A percentile compares a stretch with the other conserved stretches of the same genome.
These are phyloP conservation scores for Volucella inflata DNA, from an alignment of 2,888 invertebrate genomes.

Conservation along the genomic window DNA sequence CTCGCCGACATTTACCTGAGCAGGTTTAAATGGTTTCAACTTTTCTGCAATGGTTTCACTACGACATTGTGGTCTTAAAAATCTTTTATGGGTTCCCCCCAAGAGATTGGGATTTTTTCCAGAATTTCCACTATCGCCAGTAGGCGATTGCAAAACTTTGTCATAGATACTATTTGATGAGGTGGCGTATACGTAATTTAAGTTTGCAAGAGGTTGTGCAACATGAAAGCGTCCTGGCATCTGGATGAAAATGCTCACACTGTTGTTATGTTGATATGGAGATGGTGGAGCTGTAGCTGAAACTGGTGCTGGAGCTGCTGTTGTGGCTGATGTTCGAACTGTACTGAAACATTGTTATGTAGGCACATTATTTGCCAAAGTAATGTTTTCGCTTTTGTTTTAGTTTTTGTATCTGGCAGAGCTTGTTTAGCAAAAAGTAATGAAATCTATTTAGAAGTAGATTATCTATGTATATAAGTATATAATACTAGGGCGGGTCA, in stretches of 20 bases:
- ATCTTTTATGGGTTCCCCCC: neutral
- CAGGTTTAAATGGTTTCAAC: neutral
- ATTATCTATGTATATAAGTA: neutral
- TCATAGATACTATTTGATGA: constrained; percentile 4
- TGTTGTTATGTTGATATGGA: neutral
- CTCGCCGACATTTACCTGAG: neutral
- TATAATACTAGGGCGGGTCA: too few species aligned
- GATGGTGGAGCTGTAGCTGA: constrained; percentile 1
- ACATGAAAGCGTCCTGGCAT: neutral
- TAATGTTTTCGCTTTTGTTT: constrained; percentile 16
- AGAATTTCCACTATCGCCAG: too few species aligned
- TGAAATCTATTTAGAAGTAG: neutral
- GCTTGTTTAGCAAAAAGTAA: constrained; percentile 25
- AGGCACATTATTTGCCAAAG: constrained; percentile 38
- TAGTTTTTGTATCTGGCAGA: constrained; percentile 28
- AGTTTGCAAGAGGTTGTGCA: constrained; percentile 14
- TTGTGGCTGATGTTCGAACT: too few species aligned
- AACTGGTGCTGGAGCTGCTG: too few species aligned
- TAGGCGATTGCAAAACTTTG: constrained; percentile 45
- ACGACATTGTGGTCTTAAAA: neutral
- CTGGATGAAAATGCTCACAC: neutral
- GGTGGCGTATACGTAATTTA: constrained; percentile 54
- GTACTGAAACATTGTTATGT: neutral
- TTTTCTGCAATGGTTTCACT: too few species aligned
- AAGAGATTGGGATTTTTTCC: too few species aligned